Evolutionary conservation across 2,797 vertebrate genomes (phyloP), one percentile per base, ranked within the genome.

Genomic region (Pseudotriccus pelzelni): DNA sequence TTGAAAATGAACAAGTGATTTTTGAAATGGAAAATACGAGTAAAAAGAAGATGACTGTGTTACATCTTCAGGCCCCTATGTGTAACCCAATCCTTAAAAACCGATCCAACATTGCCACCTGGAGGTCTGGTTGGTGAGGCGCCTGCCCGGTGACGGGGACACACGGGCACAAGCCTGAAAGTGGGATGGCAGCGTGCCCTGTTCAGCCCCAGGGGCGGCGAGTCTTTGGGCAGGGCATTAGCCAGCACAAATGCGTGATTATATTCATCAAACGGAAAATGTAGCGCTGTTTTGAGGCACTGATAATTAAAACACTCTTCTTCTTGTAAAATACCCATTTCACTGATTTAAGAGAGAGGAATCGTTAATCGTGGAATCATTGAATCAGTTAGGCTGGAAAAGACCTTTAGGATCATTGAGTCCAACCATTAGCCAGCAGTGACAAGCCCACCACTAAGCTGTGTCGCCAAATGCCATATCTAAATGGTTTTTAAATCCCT

Each of bases 31-130:
- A 7, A 43, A 58, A 34, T 0, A 2, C 0, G 2, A 73, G 4
- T 36, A 2, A 2, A 1, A 46, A 36, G 67, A 21, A 47, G 52
- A 21, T 6, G 6, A 1, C 6, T 0, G 34, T 0, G 10, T 11
- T 20, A 0, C 36, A 15, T 10, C 67, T 17, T 7, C 23, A 6
- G 55, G 24, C 17, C 28, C 0, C 12, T 9, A 1, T 0, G 32
- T 2, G 17, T 2, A 4, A 5, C 0, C 4, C 22, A 20, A 4
- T 3, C 52, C n/a, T 27, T 3, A 3, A 74, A 90, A 89, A 3
- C 10, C 25, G 58, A 52, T 88, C 93, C 94, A 20, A 96, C 79
- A 93, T 68, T 84, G 96, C 96, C 96, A 96, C 84, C 96, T 96
- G 87, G 78, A 59, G 96, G 94, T 25, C 0, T 21, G n/a, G 37